Evolutionary conservation across 2,113 vertebrate genomes (phyloP), one percentile per base, ranked within the genome.

Genomic region (Labeo catla): DNA sequence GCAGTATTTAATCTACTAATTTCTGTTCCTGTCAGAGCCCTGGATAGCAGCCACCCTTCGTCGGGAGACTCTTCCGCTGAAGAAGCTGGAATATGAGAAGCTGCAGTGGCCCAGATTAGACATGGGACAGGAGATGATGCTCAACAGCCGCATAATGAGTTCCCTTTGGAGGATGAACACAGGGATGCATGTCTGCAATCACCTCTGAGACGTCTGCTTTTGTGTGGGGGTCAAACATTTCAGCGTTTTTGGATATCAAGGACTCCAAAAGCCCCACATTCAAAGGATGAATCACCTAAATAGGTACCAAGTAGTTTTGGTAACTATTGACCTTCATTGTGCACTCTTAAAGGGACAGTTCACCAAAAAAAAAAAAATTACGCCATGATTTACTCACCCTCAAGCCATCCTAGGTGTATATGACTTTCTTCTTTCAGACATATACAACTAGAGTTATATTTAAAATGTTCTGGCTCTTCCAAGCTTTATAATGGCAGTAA

Each of bases 111-210:
- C 72, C 73, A 61, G 54, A 76, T 77, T 61, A 78, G 43, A 66
- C 84, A 52, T 16, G 74, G 76, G 57, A 84, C 49, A 79, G 84
- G 45, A 86, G 49, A 66, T 52, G 76, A 73, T 54, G 76, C 49
- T 43, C 59, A 77, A 78, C 36, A 43, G 84, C 74, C 49, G 11
- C 39, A 57, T 86, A 57, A 86, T 54, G 63, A 68, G 59, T 19
- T 86, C 39, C 47, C 50, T 80, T 78, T 86, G 65, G 76, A 79
- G 28, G 45, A 28, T 76, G n/a, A 76, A 85, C 13, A 28, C n/a
- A 85, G 47, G 73, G 65, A 70, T 66, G 50, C 39, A n/a, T 85
- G 73, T 68, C 74, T 10, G 34, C 61, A 85, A 23, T 68, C 74
- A 85, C 76, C 63, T 78, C 76, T 50, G 74, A 68, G 43, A 84